Percentiles rank a stretch among this genome's conserved stretches.
phyloP scores from a whole-genome alignment of 2,113 vertebrate species.

The Nibea albiflora region DNA sequence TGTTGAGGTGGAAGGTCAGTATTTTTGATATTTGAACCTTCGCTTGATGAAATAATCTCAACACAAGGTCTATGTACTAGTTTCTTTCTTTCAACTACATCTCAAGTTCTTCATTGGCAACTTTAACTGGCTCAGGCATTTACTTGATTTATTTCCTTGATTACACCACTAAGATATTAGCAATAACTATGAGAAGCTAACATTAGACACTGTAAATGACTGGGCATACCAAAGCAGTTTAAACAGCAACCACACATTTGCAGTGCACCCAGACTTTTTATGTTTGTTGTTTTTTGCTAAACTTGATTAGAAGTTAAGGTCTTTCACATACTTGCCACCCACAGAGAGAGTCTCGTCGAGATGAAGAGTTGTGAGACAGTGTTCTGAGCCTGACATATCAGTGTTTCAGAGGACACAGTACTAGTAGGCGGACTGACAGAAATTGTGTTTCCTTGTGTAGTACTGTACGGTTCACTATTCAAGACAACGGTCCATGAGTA shows the following conservation, averaged over 20 bases:
- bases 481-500: conserved; percentile 27
- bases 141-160: no score
- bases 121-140: no score
- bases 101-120: no score
- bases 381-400: conserved; percentile 30
- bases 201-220: no score
- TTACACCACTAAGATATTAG: no score
- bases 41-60: no score
- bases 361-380: conserved; percentile 39
- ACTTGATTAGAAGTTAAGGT: neutral
- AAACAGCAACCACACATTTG: neutral
- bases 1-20: neutral
- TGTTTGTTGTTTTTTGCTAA: neutral
- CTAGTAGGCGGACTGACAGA: neutral
- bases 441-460: neutral
- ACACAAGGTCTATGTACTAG: no score
- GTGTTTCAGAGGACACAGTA: neutral
- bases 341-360: neutral
- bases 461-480: fast-evolving
- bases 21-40: no score
- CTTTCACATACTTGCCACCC: conserved; percentile 47
- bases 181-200: no score
- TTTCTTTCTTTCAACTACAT: no score
- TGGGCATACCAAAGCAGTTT: neutral
- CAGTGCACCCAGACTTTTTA: neutral